Evolutionary conservation across 2,797 vertebrate species (phyloP), one percentile per base, ranked within the genome.

Genomic region (Apogon hyalosoma): DNA sequence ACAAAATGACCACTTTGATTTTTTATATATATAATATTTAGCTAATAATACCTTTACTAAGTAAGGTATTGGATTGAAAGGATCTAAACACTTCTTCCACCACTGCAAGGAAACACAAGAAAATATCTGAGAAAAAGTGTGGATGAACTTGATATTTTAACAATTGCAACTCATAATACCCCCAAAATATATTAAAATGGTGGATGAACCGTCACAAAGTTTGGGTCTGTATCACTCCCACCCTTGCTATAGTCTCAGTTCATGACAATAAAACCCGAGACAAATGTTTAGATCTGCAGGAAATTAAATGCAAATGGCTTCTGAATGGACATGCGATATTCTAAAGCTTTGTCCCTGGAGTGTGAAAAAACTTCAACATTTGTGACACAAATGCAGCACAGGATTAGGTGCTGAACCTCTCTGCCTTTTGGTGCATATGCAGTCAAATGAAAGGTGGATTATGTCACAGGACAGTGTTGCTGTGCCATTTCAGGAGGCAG

Each of bases 401-500:
- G 41, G 6, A 46, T 8, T 45, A 14, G 46, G 52, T 55, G 57
- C 28, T 68, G 48, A 77, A 73, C 53, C 15, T 61, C 15, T 61
- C 40, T 54, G 46, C 43, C 56, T 69, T 69, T 54, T 7, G 14
- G 60, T 55, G 28, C 39, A 38, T 47, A 33, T 57, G 63, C 56
- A 49, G 49, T 65, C 53, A 47, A 79, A 55, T 61, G 50, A 77
- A 71, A 79, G 43, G 43, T 61, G 15, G 41, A 69, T 80, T 73
- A 78, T 80, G 56, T 75, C 53, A 78, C 67, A 55, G 59, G 51
- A 55, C 58, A 68, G 60, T 55, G 57, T 43, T 2, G 4, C 59
- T 65, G 36, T 63, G 65, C n/a, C 46, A 74, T 83, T 79, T 75
- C 73, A 75, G 6, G 36, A 49, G 63, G 71, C 63, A 64, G 33